Percentiles rank a stretch among this genome's conserved stretches.
Conservation (phyloP, 2,888 invertebrate genomes). For the Tetropium fuscum region DNA sequence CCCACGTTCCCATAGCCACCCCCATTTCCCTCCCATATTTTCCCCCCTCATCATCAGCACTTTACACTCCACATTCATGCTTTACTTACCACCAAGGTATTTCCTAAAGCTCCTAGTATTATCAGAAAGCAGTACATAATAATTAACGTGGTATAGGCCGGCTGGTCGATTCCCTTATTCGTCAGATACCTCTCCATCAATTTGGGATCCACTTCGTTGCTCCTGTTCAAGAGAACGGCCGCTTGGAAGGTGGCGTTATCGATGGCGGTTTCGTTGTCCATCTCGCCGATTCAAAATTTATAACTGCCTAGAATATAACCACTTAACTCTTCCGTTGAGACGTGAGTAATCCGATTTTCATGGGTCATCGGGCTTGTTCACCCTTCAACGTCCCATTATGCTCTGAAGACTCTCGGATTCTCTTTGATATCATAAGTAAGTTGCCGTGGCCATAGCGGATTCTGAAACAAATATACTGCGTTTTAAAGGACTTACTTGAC, state of each 20-base stretch:
- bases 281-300: not conserved
- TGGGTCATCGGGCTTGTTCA: not conserved
- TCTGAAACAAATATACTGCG: too few species aligned
- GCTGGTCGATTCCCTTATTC: slow-evolving; percentile 79
- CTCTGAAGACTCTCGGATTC: too few species aligned
- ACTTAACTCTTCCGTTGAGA: not conserved
- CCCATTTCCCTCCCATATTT: too few species aligned
- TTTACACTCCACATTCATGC: too few species aligned
- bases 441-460: too few species aligned
- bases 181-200: slow-evolving; percentile 74
- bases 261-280: slow-evolving; percentile 9
- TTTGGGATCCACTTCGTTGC: slow-evolving; percentile 59
- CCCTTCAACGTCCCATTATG: not conserved
- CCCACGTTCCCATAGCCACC: too few species aligned
- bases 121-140: slow-evolving; percentile 81
- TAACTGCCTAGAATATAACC: not conserved
- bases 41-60: too few species aligned
- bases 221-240: slow-evolving; percentile 47
- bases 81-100: slow-evolving; percentile 84
- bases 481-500: too few species aligned
- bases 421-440: too few species aligned
- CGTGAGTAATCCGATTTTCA: not conserved
- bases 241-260: slow-evolving; percentile 13
- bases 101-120: slow-evolving; percentile 85
- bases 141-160: slow-evolving; percentile 76